phyloP scores from a whole-genome alignment of 1,140 invertebrate genomes.

The Drosophila pectinifera region DNA sequence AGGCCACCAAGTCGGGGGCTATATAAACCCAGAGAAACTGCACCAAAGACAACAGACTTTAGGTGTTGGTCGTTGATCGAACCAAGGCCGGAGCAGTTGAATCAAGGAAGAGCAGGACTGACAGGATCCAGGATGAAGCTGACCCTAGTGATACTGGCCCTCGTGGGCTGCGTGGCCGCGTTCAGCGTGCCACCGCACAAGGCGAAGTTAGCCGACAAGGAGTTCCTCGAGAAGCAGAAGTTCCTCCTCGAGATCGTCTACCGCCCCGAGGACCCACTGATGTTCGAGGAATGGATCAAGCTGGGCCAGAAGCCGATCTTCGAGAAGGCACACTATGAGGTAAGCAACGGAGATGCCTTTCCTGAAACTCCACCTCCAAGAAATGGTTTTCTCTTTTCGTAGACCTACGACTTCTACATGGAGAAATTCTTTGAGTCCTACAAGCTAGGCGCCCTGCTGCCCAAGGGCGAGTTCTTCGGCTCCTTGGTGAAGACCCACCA shows the following conservation, averaged over 20 bases:
- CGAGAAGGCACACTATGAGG: conserved; percentile 66
- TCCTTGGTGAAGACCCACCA: conserved; percentile 87
- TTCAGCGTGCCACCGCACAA: conserved; percentile 54
- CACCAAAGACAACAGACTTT: conserved; percentile 68
- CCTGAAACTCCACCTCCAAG: neutral
- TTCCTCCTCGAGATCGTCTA: conserved; percentile 88
- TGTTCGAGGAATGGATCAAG: conserved; percentile 77
- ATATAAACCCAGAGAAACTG: conserved; percentile 43
- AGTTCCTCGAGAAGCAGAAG: conserved; percentile 86
- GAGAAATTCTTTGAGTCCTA: conserved; percentile 87
- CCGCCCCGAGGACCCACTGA: conserved; percentile 85
- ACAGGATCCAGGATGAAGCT: conserved; percentile 63
- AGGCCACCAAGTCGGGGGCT: conserved; percentile 15
- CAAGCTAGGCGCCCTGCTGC: conserved; percentile 86
- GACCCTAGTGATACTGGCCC: too few relatives aligned
- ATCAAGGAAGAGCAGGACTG: conserved; percentile 28
- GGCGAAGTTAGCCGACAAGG: conserved; percentile 64
- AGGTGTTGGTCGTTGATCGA: too few relatives aligned
- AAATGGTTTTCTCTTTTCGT: neutral
- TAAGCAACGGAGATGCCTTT: conserved; percentile 80
- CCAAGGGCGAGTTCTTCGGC: conserved; percentile 88
- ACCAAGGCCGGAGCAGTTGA: conserved; percentile 69
- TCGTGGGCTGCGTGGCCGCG: too few relatives aligned
- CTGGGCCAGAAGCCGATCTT: conserved; percentile 42
- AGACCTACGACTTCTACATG: conserved; percentile 86